Base-by-base conservation (phyloP, 2,113 vertebrate species). In the Urocynchramus pylzowi region DNA sequence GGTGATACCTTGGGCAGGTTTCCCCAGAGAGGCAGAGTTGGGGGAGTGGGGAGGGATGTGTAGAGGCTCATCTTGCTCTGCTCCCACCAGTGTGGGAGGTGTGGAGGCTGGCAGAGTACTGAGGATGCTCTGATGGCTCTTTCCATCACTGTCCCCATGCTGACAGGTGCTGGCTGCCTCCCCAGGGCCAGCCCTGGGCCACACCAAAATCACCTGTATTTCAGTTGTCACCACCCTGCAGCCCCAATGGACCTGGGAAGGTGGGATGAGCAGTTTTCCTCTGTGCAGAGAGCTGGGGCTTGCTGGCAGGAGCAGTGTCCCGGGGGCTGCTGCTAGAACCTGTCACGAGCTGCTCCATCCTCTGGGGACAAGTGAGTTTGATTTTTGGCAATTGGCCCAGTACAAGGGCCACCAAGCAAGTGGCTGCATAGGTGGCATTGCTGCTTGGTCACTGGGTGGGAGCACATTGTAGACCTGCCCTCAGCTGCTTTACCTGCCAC, bases 261-360 rank as follows among this genome's bases (percentile, higher is more conserved):
- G 20, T 54, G 53, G 26, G 18, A 24, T 60, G 41, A 44, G 53
- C 24, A 67, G 39, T 31, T 61, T 16, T n/a, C 22, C n/a, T 6
- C 27, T 0, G 0, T 13, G 28, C 64, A 56, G 71, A 16, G 30
- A 56, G 17, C 37, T 47, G 41, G 11, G 18, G 41, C 9, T 1
- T 61, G 42, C 57, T n/a, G 35, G 19, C 77, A 82, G 68, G 22
- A 60, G 37, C 19, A n/a, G 42, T 13, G 31, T 65, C 30, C 33
- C 35, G 31, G 59, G 53, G 52, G 16, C 54, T 59, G 70, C 56
- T 79, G 45, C 21, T 42, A 26, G 61, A 60, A 28, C 45, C 27
- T 56, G 67, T 44, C 53, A 44, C 0, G 0, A 49, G 44, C 41
- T 89, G 76, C 44, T 76, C 31, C 41, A 52, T 77, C 53, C 68